Conservation (phyloP, 2,888 invertebrate species). For the Branchellion lobata region DNA sequence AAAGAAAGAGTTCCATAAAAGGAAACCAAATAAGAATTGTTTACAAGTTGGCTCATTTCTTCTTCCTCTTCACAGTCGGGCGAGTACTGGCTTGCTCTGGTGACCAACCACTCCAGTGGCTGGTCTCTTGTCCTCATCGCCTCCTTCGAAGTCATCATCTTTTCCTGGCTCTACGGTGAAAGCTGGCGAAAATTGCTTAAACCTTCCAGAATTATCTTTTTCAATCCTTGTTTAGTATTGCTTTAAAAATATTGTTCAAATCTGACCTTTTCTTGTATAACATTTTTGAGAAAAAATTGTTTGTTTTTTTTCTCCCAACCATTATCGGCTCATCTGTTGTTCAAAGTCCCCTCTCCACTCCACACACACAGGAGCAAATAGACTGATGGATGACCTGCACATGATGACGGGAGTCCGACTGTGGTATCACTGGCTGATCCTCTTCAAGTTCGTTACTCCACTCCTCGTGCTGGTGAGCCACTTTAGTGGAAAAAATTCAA, state of each 20-base stretch:
- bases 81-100: constrained; percentile 53
- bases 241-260: neutral
- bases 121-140: constrained; percentile 54
- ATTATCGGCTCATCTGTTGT: neutral
- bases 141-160: constrained; percentile 50
- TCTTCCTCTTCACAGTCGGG: constrained; percentile 52
- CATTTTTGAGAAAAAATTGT: neutral
- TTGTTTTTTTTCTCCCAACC: neutral
- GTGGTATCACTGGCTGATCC: constrained; percentile 69
- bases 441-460: constrained; percentile 72
- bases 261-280: too few relatives aligned
- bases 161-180: constrained; percentile 53
- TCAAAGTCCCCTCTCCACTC: neutral
- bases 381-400: constrained; percentile 47
- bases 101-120: constrained; percentile 52
- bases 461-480: neutral
- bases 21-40: too few relatives aligned
- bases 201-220: neutral
- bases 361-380: constrained; percentile 44
- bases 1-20: too few relatives aligned
- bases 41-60: too few relatives aligned
- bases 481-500: neutral
- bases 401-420: constrained; percentile 51
- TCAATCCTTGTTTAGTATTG: neutral
- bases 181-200: neutral